These are phyloP conservation scores for Phycodurus eques DNA, from an alignment of 2,113 vertebrate species.

Conservation along the genomic window DNA sequence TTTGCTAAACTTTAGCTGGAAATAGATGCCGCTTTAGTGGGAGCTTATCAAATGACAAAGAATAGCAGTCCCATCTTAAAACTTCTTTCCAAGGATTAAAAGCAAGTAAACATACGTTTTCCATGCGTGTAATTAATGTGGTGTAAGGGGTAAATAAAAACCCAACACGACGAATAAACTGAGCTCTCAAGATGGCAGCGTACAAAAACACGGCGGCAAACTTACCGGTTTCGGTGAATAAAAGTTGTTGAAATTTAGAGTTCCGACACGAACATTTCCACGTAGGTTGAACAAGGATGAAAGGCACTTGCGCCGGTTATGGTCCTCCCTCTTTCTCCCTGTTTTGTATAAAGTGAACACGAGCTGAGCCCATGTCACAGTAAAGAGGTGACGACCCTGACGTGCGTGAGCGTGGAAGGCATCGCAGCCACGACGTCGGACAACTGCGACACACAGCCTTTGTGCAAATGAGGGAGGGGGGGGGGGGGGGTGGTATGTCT, in stretches of 20 bases:
- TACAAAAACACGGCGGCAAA: conserved; percentile 28
- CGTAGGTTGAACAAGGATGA: background rate
- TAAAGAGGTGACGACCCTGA: background rate
- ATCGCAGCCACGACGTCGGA: too few relatives aligned
- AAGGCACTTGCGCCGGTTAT: conserved; percentile 54
- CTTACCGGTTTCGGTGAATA: conserved; percentile 66
- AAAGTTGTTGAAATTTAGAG: conserved; percentile 44
- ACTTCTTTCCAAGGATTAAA: background rate
- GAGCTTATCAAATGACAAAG: background rate
- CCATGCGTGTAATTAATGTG: background rate
- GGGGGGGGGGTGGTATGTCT: too few relatives aligned
- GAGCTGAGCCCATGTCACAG: background rate
- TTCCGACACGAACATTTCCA: conserved; percentile 36
- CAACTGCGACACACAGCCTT: too few relatives aligned
- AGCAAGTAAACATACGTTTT: background rate
- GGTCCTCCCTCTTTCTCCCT: conserved; percentile 14
- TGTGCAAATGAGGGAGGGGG: too few relatives aligned
- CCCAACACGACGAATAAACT: conserved; percentile 9
- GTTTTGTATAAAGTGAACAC: background rate
- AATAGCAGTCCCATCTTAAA: background rate
- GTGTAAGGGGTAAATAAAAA: conserved; percentile 10
- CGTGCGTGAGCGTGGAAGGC: background rate
- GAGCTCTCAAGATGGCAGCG: conserved; percentile 18
- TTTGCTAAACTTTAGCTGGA: background rate
- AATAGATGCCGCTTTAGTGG: background rate